These are phyloP conservation scores for Ptychoptera contaminata DNA, from an alignment of 2,888 invertebrate species.

Conservation along the genomic window DNA sequence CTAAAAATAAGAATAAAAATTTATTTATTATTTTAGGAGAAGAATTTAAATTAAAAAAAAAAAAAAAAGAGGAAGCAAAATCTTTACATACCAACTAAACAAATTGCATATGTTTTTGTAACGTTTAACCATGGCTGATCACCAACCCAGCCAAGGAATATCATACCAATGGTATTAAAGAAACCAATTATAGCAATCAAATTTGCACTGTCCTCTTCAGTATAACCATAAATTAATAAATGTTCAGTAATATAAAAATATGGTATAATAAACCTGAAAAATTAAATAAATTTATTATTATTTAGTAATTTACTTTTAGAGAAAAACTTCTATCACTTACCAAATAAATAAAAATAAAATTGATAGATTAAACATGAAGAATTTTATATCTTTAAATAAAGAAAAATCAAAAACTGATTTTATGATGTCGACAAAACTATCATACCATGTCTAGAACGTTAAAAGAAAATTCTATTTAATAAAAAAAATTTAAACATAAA, in stretches of 20 bases:
- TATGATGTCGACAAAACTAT: constrained; percentile 45
- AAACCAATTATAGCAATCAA: constrained; percentile 77
- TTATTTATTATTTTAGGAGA: neutral
- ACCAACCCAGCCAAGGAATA: constrained; percentile 75
- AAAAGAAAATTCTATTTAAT: constrained; percentile 18
- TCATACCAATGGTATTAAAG: constrained; percentile 81
- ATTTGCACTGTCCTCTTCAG: constrained; percentile 56
- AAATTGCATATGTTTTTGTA: constrained; percentile 64
- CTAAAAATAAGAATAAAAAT: constrained; percentile 13
- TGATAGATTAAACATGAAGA: constrained; percentile 65
- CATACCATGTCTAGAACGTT: constrained; percentile 48
- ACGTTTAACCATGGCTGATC: constrained; percentile 74
- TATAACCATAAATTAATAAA: constrained; percentile 52
- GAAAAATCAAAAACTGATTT: constrained; percentile 66
- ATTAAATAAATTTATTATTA: neutral
- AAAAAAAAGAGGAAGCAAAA: neutral
- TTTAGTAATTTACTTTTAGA: neutral
- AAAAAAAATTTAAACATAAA: constrained; percentile 6
- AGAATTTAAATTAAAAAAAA: neutral
- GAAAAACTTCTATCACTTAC: constrained; percentile 51
- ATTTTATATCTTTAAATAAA: constrained; percentile 60
- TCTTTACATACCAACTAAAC: constrained; percentile 38
- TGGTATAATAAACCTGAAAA: constrained; percentile 85
- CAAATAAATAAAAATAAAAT: constrained; percentile 82
- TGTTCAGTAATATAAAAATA: constrained; percentile 87